Conservation (phyloP, 2,113 vertebrate genomes). For the Prunella himalayana region DNA sequence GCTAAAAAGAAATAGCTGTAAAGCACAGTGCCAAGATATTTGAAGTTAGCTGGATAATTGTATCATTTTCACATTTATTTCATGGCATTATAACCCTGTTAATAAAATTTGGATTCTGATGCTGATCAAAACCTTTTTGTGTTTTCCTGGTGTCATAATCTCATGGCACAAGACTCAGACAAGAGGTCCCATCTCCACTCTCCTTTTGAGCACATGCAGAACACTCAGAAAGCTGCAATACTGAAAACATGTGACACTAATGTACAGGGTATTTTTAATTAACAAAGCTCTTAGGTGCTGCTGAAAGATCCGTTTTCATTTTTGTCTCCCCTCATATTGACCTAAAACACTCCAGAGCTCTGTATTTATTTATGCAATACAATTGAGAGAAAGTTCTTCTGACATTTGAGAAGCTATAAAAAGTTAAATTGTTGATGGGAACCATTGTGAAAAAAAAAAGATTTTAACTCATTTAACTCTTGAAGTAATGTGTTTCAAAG, state of each 20-base stretch:
- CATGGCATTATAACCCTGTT: not conserved
- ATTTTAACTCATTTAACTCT: not conserved
- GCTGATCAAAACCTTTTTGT: not conserved
- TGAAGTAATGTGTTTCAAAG: not conserved
- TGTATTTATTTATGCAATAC: not conserved
- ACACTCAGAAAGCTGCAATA: not conserved
- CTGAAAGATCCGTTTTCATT: not conserved
- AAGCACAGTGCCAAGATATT: not conserved
- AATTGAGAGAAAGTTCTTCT: slow-evolving; percentile 4
- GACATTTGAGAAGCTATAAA: not conserved
- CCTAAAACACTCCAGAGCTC: not conserved
- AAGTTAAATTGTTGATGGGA: not conserved
- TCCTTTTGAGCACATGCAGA: not conserved
- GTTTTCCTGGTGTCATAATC: not conserved
- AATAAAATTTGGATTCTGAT: not conserved
- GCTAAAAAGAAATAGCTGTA: not conserved
- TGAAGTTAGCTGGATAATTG: not conserved
- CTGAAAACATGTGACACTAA: not conserved
- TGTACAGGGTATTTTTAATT: not conserved
- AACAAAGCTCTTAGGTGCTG: not conserved
- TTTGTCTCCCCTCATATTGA: not conserved
- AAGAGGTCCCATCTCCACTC: not conserved
- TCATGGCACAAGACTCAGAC: not conserved
- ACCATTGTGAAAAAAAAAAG: not conserved
- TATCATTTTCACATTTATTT: not conserved